phyloP scores from a whole-genome alignment of 2,888 invertebrate genomes.

The Tenthredo amoena region DNA sequence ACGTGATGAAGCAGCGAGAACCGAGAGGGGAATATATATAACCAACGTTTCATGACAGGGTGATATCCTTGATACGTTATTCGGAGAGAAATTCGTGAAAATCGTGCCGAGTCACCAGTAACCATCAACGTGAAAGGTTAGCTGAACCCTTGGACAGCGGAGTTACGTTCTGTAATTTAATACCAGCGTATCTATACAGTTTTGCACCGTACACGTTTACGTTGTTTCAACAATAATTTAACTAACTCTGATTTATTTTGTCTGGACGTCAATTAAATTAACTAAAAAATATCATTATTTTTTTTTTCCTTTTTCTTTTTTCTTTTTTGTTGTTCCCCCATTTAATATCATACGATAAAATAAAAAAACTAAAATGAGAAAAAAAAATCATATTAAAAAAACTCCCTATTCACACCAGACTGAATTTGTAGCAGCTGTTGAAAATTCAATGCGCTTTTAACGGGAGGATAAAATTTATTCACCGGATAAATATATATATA shows the following conservation, averaged over 20 bases:
- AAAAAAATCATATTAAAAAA: not conserved
- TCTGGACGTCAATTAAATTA: not conserved
- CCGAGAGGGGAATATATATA: not conserved
- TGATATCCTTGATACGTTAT: slow-evolving; percentile 40
- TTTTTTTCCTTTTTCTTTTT: not conserved
- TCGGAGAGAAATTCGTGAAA: slow-evolving; percentile 34
- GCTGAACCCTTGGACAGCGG: slow-evolving; percentile 33
- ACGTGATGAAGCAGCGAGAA: not conserved
- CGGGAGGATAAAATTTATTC: not conserved
- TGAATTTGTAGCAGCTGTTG: not conserved
- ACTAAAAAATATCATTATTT: not conserved
- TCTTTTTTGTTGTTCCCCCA: not conserved
- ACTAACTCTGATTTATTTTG: not conserved
- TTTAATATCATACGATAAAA: not conserved
- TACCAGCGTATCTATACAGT: not conserved
- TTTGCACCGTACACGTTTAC: not conserved
- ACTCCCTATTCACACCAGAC: not conserved
- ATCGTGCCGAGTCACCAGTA: slow-evolving; percentile 47
- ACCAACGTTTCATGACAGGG: slow-evolving; percentile 35
- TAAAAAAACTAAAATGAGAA: not conserved
- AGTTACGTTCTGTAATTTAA: slow-evolving; percentile 40
- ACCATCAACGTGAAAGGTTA: slow-evolving; percentile 44
- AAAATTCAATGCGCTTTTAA: slow-evolving; percentile 1
- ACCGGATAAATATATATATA: not conserved
- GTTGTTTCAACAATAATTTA: not conserved